Evolutionary conservation across 2,113 vertebrate species (phyloP), one percentile per base, ranked within the genome.

Genomic region (Percopsis transmontana): DNA sequence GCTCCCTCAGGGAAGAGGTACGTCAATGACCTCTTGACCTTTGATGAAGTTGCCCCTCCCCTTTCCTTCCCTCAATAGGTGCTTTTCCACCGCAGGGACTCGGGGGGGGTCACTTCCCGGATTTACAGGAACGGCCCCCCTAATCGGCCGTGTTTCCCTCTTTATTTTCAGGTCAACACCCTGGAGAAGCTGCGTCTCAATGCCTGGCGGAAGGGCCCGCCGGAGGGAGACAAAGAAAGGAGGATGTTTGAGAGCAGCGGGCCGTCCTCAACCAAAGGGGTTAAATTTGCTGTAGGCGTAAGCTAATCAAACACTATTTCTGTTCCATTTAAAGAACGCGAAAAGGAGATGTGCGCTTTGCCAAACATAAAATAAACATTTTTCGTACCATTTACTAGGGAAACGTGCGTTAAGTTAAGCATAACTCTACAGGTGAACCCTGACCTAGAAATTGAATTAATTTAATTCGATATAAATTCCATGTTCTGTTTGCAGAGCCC

Each of bases 161-260:
- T 39, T 40, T 0, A 27, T 61, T 70, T 10, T 1, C 18, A 88
- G 84, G 90, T 98, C 9, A 93, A 41, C 62, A 86, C 92, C 40
- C 91, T 98, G 92, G 97, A 97, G 75, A 94, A 89, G 68, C 94
- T 96, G 57, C 96, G 96, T 14, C 65, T 99, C 11, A 93, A 92
- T 38, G 85, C 91, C 58, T 98, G 93, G 94, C 96, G 93, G 85
- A 95, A 90, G 89, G 88, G 62, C 57, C 87, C 91, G 58, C 70
- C 85, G 65, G 81, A 76, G 6, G 56, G 64, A 72, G 66, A 65
- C 20, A 57, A 50, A 14, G 63, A 83, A 84, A 66, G 20, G 0
- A 89, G n/a, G 48, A 27, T 33, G 0, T 77, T 51, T 41, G 87
- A 85, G 63, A 80, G 85, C 88, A 85, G 77, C 65, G 51, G 42